Percentiles rank a stretch among this genome's conserved stretches.
These are phyloP conservation scores for Drosophila putrida DNA, from an alignment of 2,888 invertebrate genomes.

Conservation along the genomic window DNA sequence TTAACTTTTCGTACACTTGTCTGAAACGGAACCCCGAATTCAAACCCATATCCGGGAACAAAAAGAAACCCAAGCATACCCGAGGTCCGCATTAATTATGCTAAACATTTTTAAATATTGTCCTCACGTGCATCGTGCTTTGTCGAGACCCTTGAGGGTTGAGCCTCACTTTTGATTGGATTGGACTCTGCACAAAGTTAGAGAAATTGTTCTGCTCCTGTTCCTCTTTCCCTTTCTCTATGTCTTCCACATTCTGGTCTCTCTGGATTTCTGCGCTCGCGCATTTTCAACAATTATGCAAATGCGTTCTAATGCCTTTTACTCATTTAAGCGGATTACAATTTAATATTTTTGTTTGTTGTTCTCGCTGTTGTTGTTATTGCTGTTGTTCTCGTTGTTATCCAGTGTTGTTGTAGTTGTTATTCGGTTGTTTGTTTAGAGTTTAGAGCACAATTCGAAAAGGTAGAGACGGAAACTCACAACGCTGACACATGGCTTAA, in stretches of 20 bases:
- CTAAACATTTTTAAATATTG: conserved; percentile 84
- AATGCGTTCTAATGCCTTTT: conserved; percentile 83
- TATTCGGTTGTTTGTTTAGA: conserved; percentile 61
- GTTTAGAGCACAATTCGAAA: conserved; percentile 52
- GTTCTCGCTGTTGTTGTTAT: conserved; percentile 50
- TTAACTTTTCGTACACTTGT: conserved; percentile 73
- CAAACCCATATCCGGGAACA: not conserved
- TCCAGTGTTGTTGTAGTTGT: conserved; percentile 58
- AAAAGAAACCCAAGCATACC: conserved; percentile 23
- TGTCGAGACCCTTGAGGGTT: conserved; percentile 61
- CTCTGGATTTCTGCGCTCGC: conserved; percentile 47
- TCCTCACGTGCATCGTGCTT: conserved; percentile 79
- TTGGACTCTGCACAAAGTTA: conserved; percentile 36
- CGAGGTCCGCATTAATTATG: conserved; percentile 81
- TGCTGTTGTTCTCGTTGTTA: conserved; percentile 36
- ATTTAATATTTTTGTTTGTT: conserved; percentile 81
- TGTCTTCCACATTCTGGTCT: conserved; percentile 24
- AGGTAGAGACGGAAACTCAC: conserved; percentile 44
- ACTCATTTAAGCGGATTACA: conserved; percentile 84
- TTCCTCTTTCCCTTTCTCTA: not conserved
- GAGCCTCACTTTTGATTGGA: conserved; percentile 73
- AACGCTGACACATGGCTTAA: conserved; percentile 62
- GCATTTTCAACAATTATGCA: conserved; percentile 81
- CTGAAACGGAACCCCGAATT: conserved; percentile 26
- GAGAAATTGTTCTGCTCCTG: not conserved